These are phyloP conservation scores for Melipona bicolor DNA, from an alignment of 2,888 invertebrate genomes.

Conservation along the genomic window DNA sequence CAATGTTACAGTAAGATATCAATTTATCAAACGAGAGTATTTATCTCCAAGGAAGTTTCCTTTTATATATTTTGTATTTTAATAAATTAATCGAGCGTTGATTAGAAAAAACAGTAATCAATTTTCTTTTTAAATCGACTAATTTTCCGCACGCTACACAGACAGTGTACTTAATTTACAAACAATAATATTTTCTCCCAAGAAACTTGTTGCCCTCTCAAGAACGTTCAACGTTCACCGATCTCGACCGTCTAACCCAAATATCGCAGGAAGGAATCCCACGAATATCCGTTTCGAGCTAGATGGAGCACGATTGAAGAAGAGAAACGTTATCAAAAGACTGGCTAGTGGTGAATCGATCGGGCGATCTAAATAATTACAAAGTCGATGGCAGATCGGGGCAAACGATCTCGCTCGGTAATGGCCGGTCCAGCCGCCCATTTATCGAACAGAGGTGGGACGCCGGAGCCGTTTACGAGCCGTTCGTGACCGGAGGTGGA, in stretches of 20 bases:
- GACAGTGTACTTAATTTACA: neutral
- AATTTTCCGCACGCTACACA: neutral
- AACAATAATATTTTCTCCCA: neutral
- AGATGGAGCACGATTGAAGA: too few species aligned
- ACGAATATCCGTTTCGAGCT: neutral
- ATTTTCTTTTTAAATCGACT: too few species aligned
- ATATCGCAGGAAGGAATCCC: neutral
- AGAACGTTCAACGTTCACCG: neutral
- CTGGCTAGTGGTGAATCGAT: neutral
- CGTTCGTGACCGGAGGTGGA: slow-evolving; percentile 60
- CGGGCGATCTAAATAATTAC: slow-evolving; percentile 58
- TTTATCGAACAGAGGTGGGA: slow-evolving; percentile 10
- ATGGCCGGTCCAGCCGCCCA: slow-evolving; percentile 45
- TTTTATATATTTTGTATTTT: too few species aligned
- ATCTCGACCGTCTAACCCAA: neutral
- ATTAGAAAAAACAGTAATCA: neutral
- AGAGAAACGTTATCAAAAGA: neutral
- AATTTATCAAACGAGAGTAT: too few species aligned
- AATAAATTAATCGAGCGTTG: neutral
- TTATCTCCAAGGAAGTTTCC: too few species aligned
- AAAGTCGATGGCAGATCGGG: slow-evolving; percentile 65
- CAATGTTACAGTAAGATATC: too few species aligned
- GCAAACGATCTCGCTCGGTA: slow-evolving; percentile 50
- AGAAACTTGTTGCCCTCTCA: neutral
- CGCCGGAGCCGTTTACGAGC: slow-evolving; percentile 49